Conservation (phyloP, 2,113 vertebrate genomes). For the Dissostichus mawsoni region DNA sequence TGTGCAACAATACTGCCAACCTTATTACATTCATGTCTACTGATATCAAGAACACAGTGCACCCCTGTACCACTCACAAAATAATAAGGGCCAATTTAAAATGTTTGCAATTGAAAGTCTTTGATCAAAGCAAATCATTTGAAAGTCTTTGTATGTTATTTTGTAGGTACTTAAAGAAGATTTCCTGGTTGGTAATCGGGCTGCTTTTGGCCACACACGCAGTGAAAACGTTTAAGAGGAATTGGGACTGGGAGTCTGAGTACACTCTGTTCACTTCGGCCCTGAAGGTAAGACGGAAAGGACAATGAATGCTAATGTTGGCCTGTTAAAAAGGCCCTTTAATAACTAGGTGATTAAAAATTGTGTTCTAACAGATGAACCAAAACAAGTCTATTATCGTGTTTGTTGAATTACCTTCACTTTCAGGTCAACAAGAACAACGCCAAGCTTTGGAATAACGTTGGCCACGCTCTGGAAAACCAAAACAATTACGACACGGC, state of each 20-base stretch:
- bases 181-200: conserved; percentile 92
- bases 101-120: no score
- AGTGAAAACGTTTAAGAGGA: conserved; percentile 95
- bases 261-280: conserved; percentile 98
- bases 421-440: conserved; percentile 98
- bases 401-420: background rate
- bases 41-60: no score
- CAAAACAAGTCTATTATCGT: background rate
- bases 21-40: no score
- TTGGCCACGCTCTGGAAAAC: conserved; percentile 97
- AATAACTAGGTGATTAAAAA: no score
- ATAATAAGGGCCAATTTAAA: no score
- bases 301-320: background rate
- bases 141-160: background rate
- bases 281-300: conserved; percentile 88
- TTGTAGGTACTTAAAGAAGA: conserved; percentile 88
- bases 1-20: no score
- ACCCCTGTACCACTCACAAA: no score
- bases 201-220: conserved; percentile 90
- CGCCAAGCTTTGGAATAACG: conserved; percentile 98
- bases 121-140: background rate
- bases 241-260: conserved; percentile 99
- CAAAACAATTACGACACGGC: conserved; percentile 94
- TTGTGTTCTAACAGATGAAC: background rate
- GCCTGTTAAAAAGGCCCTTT: background rate